Evolutionary conservation across 2,113 vertebrate species (phyloP), one percentile per base, ranked within the genome.

Genomic region (Colaptes auratus): DNA sequence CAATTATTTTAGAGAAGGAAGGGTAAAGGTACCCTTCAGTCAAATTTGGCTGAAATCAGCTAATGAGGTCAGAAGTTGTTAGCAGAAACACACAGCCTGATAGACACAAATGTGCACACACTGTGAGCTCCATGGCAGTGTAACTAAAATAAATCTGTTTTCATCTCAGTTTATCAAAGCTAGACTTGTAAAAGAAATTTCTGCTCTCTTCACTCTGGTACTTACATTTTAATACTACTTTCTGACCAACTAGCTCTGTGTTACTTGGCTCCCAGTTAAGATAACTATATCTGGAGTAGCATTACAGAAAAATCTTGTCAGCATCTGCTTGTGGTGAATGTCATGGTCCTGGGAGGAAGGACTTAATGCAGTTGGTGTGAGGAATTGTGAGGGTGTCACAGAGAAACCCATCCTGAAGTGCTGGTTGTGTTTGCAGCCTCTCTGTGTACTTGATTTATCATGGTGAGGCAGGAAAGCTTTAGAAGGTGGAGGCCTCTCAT

Each of bases 41-140:
- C 88, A 95, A 91, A 96, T 92, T 83, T 96, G 65, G 72, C 42
- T 74, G 79, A 86, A 86, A 86, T 67, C 39, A 74, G 1, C 86
- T 96, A 93, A 94, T 90, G 92, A 96, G 82, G 86, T 94, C 90
- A 96, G 69, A 81, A 83, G 44, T 60, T 94, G 88, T 88, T 93
- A 95, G 61, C 69, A 78, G 69, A 76, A 60, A 63, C 65, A 33
- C 63, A 74, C 25, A 67, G 93, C 48, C 33, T 16, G 52, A 21
- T 19, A 88, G 69, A 55, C 19, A 66, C 27, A 80, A 88, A 67
- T 74, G 64, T 3, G 23, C 25, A 55, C n/a, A 53, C 23, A 27
- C 35, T 63, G 15, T 74, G 52, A 86, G 85, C 31, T 96, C 65
- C 52, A 86, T 60, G 17, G 12, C 25, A 86, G 5, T 15, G 3